phyloP scores from a whole-genome alignment of 2,888 invertebrate species.

The Agrochola macilenta region DNA sequence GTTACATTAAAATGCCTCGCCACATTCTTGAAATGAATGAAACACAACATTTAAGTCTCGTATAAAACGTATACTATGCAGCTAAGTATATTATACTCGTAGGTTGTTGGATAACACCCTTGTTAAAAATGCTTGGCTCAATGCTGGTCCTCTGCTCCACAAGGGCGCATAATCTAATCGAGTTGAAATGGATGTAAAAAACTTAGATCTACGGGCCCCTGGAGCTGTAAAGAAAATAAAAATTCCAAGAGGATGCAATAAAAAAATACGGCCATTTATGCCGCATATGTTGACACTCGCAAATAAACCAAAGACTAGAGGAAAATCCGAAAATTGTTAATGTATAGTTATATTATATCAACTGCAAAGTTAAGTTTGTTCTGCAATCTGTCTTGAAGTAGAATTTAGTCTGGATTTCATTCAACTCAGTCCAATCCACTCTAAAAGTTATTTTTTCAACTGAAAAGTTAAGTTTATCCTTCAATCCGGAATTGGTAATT shows the following conservation, averaged over 20 bases:
- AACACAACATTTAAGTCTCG: background rate
- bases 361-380: too few relatives aligned
- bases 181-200: too few relatives aligned
- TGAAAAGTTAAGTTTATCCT: too few relatives aligned
- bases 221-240: background rate
- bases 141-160: background rate
- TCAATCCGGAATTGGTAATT: too few relatives aligned
- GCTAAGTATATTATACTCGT: background rate
- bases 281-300: background rate
- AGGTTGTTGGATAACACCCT: background rate
- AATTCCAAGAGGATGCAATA: background rate
- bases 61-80: background rate
- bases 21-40: background rate
- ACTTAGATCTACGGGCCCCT: too few relatives aligned
- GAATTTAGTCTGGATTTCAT: too few relatives aligned
- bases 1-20: background rate
- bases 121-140: background rate
- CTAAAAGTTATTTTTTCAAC: too few relatives aligned
- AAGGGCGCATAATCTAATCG: background rate
- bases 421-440: too few relatives aligned
- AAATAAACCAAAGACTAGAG: background rate
- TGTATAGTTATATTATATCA: too few relatives aligned
- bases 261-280: background rate
- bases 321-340: too few relatives aligned
- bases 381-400: too few relatives aligned